These are phyloP conservation scores for Microcebus jonahi DNA, from an alignment of 2,113 vertebrate species.

Conservation along the genomic window DNA sequence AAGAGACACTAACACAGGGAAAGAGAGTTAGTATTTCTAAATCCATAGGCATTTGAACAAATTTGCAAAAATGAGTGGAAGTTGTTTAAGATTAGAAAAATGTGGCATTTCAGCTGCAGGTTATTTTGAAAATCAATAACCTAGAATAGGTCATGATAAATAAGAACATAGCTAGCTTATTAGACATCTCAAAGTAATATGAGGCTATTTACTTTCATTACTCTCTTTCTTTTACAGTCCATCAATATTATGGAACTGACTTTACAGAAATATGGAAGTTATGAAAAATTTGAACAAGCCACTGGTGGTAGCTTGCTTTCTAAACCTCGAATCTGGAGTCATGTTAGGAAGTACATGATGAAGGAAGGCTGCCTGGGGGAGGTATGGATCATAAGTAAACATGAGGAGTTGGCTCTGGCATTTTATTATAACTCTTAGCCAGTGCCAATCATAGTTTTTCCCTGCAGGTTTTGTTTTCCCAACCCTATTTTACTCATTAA, in stretches of 20 bases:
- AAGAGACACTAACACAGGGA: neutral
- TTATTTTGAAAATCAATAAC: neutral
- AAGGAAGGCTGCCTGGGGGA: conserved; percentile 97
- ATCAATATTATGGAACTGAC: conserved; percentile 93
- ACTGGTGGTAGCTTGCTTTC: conserved; percentile 93
- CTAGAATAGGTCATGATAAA: neutral
- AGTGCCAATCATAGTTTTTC: rapidly evolving
- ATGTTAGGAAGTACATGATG: conserved; percentile 94
- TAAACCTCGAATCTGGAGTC: conserved; percentile 92
- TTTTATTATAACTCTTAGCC: too few relatives aligned
- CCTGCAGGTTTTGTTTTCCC: neutral
- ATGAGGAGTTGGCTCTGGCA: neutral
- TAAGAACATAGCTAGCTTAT: neutral
- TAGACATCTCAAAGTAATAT: neutral
- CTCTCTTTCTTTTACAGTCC: conserved; percentile 85
- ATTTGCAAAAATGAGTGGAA: neutral
- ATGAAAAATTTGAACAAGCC: conserved; percentile 94
- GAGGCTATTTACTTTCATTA: neutral
- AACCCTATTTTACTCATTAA: neutral
- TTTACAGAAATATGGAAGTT: conserved; percentile 93
- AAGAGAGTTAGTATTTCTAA: neutral
- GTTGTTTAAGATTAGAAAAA: neutral
- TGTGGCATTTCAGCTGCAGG: neutral
- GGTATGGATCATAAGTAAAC: conserved; percentile 80
- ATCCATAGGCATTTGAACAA: neutral